Conservation (phyloP, 2,113 vertebrate species). For the Erpornis zantholeuca region DNA sequence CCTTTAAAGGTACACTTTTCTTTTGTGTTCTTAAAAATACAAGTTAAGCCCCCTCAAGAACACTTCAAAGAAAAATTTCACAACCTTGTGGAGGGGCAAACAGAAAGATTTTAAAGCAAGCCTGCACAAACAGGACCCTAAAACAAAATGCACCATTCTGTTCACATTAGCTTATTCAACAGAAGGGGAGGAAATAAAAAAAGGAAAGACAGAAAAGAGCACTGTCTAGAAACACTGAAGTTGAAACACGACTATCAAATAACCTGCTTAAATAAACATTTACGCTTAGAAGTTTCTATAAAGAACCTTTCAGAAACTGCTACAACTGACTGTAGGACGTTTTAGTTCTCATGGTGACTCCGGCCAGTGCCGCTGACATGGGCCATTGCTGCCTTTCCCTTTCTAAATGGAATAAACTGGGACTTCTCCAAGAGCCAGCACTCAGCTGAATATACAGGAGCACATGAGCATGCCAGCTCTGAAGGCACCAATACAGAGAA, state of each 20-base stretch:
- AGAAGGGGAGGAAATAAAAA: not conserved
- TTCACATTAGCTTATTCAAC: not conserved
- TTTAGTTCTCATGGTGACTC: not conserved
- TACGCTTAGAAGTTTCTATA: not conserved
- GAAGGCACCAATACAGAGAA: not conserved
- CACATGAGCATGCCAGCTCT: not conserved
- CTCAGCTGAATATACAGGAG: not conserved
- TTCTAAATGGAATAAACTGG: not conserved
- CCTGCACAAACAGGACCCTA: not conserved
- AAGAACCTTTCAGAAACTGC: slow-evolving; percentile 1
- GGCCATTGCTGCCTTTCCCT: not conserved
- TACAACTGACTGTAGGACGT: not conserved
- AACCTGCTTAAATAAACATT: not conserved
- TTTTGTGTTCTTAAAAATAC: not conserved
- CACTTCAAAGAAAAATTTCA: not conserved
- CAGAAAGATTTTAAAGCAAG: not conserved
- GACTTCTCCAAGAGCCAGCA: not conserved
- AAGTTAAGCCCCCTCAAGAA: not conserved
- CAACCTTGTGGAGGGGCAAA: not conserved
- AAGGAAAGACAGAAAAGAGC: not conserved
- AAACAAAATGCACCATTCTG: not conserved
- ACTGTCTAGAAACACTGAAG: not conserved
- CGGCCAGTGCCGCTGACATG: not conserved
- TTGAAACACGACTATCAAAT: not conserved
- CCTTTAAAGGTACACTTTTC: not conserved